Evolutionary conservation across 2,888 invertebrate species (phyloP), one percentile per base, ranked within the genome.

Genomic region (Drosophila borealis): DNA sequence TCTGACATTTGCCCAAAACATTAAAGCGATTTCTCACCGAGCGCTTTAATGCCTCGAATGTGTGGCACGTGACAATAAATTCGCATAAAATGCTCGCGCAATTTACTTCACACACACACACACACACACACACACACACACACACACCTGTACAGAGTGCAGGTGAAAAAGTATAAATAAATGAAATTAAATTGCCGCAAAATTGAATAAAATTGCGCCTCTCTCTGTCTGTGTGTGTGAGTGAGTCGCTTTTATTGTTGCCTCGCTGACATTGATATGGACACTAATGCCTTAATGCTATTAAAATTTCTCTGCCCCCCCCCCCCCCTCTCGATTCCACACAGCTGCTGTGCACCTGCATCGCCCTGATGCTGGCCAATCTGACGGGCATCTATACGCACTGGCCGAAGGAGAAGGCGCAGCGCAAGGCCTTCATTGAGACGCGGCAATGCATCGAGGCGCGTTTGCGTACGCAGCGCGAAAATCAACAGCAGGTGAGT

Each of bases 391-490:
- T 97, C 56, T 95, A 98, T 93, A 98, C 97, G 2, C 97, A 98
- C 93, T 97, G 97, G 93, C 97, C 98, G 0, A 95, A 97, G 50
- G 98, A 98, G 93, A 94, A 96, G 80, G 96, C 97, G 0, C 98
- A 98, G 92, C 94, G 98, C 37, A 96, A 97, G 87, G 98, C 98
- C 5, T 98, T 98, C 93, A 94, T 98, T 39, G 98, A 98, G 93
- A 98, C 98, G n/a, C 93, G 98, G 48, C 96, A 97, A 92, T 98
- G 98, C 93, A 97, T 98, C 53, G 97, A 98, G 91, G 97, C 98
- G 0, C 94, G 98, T 29, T 94, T 98, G 46, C 96, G 96, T 74
- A 98, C 96, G 21, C 98, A 98, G 93, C 94, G 97, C 72, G 98
- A 98, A 93, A 98, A 98, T 93, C 97, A 98, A 91, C 97, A 98